phyloP scores from a whole-genome alignment of 2,797 vertebrate species.

The Simalia tracyae region DNA sequence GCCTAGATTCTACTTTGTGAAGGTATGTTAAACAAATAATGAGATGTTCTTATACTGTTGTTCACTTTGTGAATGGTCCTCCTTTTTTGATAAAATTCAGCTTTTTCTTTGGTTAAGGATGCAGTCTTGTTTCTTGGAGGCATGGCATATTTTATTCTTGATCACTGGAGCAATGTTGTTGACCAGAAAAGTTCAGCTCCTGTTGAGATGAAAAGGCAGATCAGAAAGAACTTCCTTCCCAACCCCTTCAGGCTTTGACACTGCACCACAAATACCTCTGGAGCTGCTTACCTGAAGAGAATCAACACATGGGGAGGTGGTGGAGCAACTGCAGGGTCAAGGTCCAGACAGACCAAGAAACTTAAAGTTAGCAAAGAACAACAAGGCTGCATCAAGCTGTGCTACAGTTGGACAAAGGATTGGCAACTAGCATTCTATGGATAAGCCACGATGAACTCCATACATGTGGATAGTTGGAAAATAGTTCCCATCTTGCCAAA shows the following conservation, averaged over 20 bases:
- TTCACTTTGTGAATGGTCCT: background rate
- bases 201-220: background rate
- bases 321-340: background rate
- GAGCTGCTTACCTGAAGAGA: background rate
- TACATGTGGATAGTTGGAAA: background rate
- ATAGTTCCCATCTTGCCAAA: background rate
- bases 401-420: background rate
- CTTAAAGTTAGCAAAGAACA: background rate
- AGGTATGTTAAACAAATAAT: conserved; percentile 74
- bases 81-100: background rate
- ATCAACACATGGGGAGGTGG: background rate
- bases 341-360: background rate
- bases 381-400: background rate
- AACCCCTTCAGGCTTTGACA: background rate
- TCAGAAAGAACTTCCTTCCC: background rate
- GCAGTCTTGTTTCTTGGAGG: background rate
- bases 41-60: background rate
- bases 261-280: background rate
- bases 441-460: background rate
- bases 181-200: background rate
- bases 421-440: background rate
- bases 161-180: background rate
- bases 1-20: conserved; percentile 87
- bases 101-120: background rate
- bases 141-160: background rate